phyloP scores from a whole-genome alignment of 2,888 invertebrate genomes.

The Chaetogeoica ovagalla region DNA sequence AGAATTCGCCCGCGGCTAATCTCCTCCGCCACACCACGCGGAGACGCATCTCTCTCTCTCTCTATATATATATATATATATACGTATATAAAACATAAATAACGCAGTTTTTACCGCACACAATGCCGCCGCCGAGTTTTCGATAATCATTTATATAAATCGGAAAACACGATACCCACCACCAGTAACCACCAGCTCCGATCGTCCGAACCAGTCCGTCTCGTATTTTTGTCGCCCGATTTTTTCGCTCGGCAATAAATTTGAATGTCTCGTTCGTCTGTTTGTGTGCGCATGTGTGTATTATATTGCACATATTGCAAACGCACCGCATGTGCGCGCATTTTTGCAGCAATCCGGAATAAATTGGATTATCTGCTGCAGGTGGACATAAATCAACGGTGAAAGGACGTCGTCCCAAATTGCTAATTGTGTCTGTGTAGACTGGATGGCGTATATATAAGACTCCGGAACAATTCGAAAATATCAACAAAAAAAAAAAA shows the following conservation, averaged over 20 bases:
- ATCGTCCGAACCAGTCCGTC: constrained; percentile 27
- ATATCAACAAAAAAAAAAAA: constrained; percentile 21
- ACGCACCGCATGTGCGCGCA: neutral
- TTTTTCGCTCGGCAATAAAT: constrained; percentile 47
- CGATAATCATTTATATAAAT: constrained; percentile 48
- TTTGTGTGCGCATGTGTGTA: too few relatives aligned
- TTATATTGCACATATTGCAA: neutral
- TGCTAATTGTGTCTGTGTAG: constrained; percentile 33
- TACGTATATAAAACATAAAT: constrained; percentile 24
- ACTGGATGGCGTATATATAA: neutral
- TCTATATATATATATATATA: too few relatives aligned
- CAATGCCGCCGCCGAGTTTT: constrained; percentile 21
- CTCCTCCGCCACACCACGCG: too few relatives aligned
- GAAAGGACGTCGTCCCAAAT: constrained; percentile 18
- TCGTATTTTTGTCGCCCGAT: constrained; percentile 42
- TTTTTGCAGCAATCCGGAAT: constrained; percentile 33
- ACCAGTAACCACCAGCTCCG: too few relatives aligned
- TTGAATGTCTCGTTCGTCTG: constrained; percentile 31
- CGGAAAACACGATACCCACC: constrained; percentile 25
- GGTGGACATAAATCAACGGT: constrained; percentile 41
- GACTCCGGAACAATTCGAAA: constrained; percentile 4
- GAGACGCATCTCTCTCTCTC: too few relatives aligned
- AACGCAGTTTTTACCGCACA: constrained; percentile 36
- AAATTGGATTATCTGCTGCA: constrained; percentile 37
- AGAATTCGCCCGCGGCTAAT: neutral